These are phyloP conservation scores for Hyla sarda DNA, from an alignment of 2,113 vertebrate genomes.

Conservation along the genomic window DNA sequence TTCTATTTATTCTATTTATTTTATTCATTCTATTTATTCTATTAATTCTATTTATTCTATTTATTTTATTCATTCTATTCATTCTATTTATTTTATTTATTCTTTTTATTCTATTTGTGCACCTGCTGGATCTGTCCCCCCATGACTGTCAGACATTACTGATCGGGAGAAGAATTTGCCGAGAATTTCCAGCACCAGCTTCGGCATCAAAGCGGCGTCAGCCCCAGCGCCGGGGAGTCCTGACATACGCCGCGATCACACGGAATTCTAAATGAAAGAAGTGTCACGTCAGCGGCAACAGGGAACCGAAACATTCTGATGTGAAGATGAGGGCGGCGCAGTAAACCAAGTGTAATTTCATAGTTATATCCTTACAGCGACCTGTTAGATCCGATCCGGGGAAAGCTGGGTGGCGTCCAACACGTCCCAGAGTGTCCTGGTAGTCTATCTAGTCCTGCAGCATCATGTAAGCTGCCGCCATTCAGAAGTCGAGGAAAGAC, in stretches of 20 bases:
- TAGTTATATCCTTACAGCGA: no score
- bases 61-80: no score
- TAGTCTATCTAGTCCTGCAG: background rate
- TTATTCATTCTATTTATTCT: no score
- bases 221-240: background rate
- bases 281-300: background rate
- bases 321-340: background rate
- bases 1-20: no score
- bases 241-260: slow-evolving; percentile 3
- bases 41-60: no score
- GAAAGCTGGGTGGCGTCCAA: background rate
- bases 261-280: slow-evolving; percentile 18
- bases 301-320: background rate
- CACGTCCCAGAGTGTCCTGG: no score
- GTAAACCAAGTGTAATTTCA: no score
- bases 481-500: background rate
- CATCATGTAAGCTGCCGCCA: background rate
- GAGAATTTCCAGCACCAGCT: background rate
- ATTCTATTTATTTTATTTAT: no score
- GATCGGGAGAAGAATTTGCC: background rate
- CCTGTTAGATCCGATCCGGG: background rate
- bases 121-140: background rate
- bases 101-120: no score
- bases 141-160: background rate
- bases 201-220: background rate